These are phyloP conservation scores for Pseudobourletiella spinata DNA, from an alignment of 1,140 invertebrate genomes.

Conservation along the genomic window DNA sequence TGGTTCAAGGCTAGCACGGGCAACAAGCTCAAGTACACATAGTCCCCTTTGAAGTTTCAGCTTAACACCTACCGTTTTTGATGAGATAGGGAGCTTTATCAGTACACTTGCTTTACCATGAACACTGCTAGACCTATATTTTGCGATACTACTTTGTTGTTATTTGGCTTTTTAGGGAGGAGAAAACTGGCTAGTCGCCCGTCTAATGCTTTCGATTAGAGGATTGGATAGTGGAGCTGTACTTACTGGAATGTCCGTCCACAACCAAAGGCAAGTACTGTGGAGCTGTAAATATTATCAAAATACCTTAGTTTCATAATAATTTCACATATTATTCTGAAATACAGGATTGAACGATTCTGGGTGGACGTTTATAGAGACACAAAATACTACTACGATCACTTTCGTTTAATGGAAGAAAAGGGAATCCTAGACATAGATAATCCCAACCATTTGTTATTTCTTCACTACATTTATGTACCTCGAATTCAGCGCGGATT, in stretches of 20 bases:
- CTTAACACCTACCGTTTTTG: background rate
- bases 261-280: conserved; percentile 9
- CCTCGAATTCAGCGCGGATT: conserved; percentile 16
- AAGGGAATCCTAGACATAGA: conserved; percentile 2
- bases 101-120: background rate
- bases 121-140: background rate
- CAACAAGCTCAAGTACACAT: background rate
- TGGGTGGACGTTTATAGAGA: conserved; percentile 14
- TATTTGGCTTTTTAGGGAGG: background rate
- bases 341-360: conserved; percentile 19
- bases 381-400: background rate
- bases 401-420: background rate
- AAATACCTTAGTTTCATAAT: background rate
- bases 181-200: conserved; percentile 6
- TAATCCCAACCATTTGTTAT: background rate
- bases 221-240: background rate
- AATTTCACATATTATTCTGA: background rate
- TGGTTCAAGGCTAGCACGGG: background rate
- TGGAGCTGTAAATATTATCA: background rate
- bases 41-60: background rate
- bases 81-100: background rate
- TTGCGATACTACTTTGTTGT: background rate
- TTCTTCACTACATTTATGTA: conserved; percentile 18
- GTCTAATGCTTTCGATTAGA: conserved; percentile 2
- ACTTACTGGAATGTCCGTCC: conserved; percentile 1